Base-by-base conservation (phyloP, 2,113 vertebrate species). In the Megaleporinus macrocephalus region DNA sequence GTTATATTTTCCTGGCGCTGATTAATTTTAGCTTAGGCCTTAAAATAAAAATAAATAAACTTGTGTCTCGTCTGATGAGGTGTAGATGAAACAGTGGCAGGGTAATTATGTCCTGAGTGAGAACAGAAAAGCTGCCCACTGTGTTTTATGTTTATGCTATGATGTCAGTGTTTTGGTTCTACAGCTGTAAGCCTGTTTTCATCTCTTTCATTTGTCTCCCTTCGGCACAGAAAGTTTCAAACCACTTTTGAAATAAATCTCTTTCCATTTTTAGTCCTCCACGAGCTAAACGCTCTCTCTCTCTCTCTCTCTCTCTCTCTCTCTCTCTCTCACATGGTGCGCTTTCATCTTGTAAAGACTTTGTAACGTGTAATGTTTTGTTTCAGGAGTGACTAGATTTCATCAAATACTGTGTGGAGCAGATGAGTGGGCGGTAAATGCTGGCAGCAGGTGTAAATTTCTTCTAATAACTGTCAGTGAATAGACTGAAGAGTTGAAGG, bases 121-220 rank as follows among this genome's bases (percentile, higher is more conserved):
- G 27, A 12, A 14, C 26, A 65, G 62, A 30, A 30, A 65, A 18
- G 15, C 62, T 18, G 62, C 26, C 29, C 20, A 30, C 62, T 65
- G 14, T 15, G 15, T 30, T 65, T 65, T 27, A 7, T 63, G 66
- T 80, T 73, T 80, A 66, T 44, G 55, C 71, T 41, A 13, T 29
- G 44, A 68, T 49, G 73, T 26, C 69, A 63, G 27, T 36, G 14
- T 55, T 75, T 81, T n/a, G 33, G 71, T 57, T 75, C 63, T 73
- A 69, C 27, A 82, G 69, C 75, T 76, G 76, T 61, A 76, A 18
- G 24, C 33, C 63, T 51, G 16, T 24, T 12, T 62, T 3, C 15
- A 16, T 66, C 63, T 76, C 73, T 76, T 82, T 82, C 26, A 61
- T 57, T 70, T 30, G n/a, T 61, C 30, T 57, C 16, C 57, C 51